These are phyloP conservation scores for Sus scrofa DNA, from an alignment of 2,113 vertebrate genomes.

Conservation along the genomic window T2T-Sscrofa CM000819.6:29814001-29814500, in stretches of 20 bases:
- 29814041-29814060: too few relatives aligned
- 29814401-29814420: neutral
- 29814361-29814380: neutral
- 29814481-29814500: neutral
- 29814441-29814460: neutral
- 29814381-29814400: neutral
- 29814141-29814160: neutral
- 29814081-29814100: neutral
- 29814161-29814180: constrained; percentile 15
- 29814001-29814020: neutral
- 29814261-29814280: constrained; percentile 4
- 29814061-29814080: neutral
- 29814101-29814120: neutral
- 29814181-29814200: neutral
- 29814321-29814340: neutral
- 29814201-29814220: neutral
- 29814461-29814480: neutral
- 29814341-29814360: neutral
- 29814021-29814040: neutral
- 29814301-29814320: neutral
- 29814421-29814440: neutral
- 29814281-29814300: neutral
- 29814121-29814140: neutral
- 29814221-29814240: neutral
- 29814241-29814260: neutral